A percentile compares a stretch with the other conserved stretches of the same genome.
phyloP scores from a whole-genome alignment of 2,888 invertebrate species.

The Eudasyphora cyanicolor region DNA sequence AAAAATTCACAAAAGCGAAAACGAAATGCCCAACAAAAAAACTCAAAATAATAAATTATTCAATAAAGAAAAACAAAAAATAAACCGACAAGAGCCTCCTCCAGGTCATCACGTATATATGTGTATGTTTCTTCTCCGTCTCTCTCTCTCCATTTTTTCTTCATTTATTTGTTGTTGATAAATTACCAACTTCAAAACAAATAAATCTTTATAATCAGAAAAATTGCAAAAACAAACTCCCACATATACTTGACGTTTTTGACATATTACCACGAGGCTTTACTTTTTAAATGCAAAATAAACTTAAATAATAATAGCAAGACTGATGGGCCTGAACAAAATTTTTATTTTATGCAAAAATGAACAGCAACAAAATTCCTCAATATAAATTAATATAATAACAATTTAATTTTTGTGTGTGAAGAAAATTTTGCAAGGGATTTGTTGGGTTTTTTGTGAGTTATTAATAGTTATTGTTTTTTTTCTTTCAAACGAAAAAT shows the following conservation, averaged over 20 bases:
- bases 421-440: not conserved
- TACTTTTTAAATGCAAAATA: not conserved
- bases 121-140: not conserved
- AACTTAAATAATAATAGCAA: not conserved
- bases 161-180: too few relatives aligned
- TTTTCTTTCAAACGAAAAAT: too few relatives aligned
- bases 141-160: too few relatives aligned
- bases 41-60: conserved; percentile 3
- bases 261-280: not conserved
- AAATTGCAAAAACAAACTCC: too few relatives aligned
- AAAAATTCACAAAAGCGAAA: not conserved
- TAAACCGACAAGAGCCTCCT: not conserved
- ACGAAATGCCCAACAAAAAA: not conserved
- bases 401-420: not conserved
- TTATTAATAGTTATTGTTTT: not conserved
- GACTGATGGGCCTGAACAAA: too few relatives aligned
- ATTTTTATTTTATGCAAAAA: not conserved
- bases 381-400: too few relatives aligned
- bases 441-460: not conserved
- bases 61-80: not conserved
- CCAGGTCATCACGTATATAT: conserved; percentile 4
- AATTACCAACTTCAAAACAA: not conserved
- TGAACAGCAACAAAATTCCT: not conserved
- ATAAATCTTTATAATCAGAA: conserved; percentile 1
- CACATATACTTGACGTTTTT: not conserved